Conservation (phyloP, 2,888 invertebrate species). For the Cephus pulcher region DNA sequence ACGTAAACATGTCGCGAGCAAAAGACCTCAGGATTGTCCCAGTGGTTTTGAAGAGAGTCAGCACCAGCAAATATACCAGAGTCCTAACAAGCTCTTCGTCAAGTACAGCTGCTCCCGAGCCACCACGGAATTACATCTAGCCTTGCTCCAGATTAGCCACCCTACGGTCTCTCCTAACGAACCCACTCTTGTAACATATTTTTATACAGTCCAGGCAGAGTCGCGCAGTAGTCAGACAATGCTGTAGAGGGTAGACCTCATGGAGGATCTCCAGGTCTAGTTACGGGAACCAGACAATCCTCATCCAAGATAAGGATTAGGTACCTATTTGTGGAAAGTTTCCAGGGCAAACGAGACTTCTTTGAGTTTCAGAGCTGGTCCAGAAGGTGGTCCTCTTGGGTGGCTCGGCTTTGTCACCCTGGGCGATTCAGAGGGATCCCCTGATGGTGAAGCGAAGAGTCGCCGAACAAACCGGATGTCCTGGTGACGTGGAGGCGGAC, state of each 20-base stretch:
- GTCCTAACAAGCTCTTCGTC: conserved; percentile 20
- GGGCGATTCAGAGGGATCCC: conserved; percentile 90
- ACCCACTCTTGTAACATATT: conserved; percentile 25
- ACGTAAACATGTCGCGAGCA: neutral
- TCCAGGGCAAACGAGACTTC: neutral
- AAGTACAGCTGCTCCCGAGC: conserved; percentile 22
- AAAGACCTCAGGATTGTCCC: neutral
- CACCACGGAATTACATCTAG: conserved; percentile 29
- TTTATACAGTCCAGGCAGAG: neutral
- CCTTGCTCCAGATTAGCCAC: conserved; percentile 37
- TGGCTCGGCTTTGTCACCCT: conserved; percentile 90
- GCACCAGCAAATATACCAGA: neutral
- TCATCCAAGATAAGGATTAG: neutral
- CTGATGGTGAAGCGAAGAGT: conserved; percentile 83
- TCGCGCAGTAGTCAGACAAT: neutral
- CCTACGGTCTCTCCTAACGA: conserved; percentile 50
- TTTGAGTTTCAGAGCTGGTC: conserved; percentile 79
- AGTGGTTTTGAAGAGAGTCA: neutral
- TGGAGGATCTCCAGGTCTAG: neutral
- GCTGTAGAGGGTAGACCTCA: neutral
- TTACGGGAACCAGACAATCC: neutral
- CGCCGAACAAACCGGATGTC: conserved; percentile 86
- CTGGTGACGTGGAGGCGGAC: conserved; percentile 83
- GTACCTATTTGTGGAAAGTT: neutral
- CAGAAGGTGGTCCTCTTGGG: conserved; percentile 89